Base-by-base conservation (phyloP, 2,888 invertebrate species). In the Pammene fasciana region DNA sequence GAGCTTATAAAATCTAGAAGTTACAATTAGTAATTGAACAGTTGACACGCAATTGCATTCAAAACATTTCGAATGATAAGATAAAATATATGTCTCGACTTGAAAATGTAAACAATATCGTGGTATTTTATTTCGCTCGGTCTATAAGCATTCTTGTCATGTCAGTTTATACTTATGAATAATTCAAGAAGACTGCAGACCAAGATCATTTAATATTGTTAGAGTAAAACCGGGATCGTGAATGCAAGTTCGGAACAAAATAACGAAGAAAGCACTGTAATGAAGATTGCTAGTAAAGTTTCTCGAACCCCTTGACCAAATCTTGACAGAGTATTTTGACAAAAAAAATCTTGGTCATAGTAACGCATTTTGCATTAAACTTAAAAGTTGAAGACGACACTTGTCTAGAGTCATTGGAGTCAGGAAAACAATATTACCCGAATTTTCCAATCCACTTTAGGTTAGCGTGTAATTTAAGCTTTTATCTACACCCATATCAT, bases 151-250 rank as follows among this genome's bases (percentile, higher is more conserved):
- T 77, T 81, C 79, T 80, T n/a, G n/a, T n/a, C n/a, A n/a, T 80
- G 82, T 81, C 81, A 84, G 80, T 83, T 86, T 85, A 83, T 79
- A 79, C 81, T 82, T 76, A 82, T 86, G 85, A 84, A 86, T 85
- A 72, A 85, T 86, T 85, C 82, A 86, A 73, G 70, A 71, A 75
- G 73, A 76, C 73, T 79, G 78, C 80, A 80, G 78, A 80, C 75
- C 78, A 76, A 78, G 77, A 80, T 78, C 79, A 65, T 70, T 70
- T 79, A 75, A 83, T 83, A 83, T 79, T 78, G 74, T 78, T 71
- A 70, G 70, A 72, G 68, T 73, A 78, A 79, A 79, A 79, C 78
- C 76, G 72, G 73, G 79, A n/a, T n/a, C 74, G 78, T 74, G 77
- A 80, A 82, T 77, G 68, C 65, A 70, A 70, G 65, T 65, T 38